Conservation (phyloP, 2,888 invertebrate genomes). For the Drosophila antonietae region DNA sequence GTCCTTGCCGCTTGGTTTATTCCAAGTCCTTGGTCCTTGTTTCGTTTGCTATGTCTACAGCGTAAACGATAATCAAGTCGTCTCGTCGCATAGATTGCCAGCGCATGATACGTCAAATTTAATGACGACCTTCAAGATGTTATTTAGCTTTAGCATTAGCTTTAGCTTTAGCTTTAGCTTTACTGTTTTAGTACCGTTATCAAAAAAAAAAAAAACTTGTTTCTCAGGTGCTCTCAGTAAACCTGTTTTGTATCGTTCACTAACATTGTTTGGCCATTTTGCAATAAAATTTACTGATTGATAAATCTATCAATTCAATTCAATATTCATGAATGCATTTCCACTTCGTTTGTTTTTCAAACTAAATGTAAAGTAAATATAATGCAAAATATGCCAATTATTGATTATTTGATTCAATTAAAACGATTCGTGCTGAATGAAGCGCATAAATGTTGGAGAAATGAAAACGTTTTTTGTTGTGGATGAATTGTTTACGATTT, state of each 20-base stretch:
- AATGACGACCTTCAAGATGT: constrained; percentile 15
- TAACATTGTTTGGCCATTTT: constrained; percentile 12
- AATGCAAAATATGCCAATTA: constrained; percentile 12
- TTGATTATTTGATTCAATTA: constrained; percentile 11
- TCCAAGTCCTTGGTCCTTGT: constrained; percentile 34
- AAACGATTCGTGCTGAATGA: neutral
- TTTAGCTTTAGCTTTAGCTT: neutral
- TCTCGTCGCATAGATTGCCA: constrained; percentile 18
- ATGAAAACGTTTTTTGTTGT: neutral
- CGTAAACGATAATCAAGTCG: constrained; percentile 35
- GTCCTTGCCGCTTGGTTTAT: constrained; percentile 32
- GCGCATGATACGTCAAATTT: constrained; percentile 22
- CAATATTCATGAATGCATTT: constrained; percentile 22
- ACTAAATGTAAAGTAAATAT: constrained; percentile 7
- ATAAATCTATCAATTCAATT: constrained; percentile 6
- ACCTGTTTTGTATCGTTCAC: constrained; percentile 9
- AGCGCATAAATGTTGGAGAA: constrained; percentile 2
- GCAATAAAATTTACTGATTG: neutral
- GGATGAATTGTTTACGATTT: neutral
- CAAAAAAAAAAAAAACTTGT: neutral
- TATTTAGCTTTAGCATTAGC: neutral
- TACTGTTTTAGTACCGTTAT: constrained; percentile 8
- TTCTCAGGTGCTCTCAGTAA: neutral
- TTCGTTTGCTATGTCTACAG: constrained; percentile 1
- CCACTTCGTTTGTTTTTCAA: constrained; percentile 2